phyloP scores from a whole-genome alignment of 1,140 invertebrate species.

The Nomia melanderi region DNA sequence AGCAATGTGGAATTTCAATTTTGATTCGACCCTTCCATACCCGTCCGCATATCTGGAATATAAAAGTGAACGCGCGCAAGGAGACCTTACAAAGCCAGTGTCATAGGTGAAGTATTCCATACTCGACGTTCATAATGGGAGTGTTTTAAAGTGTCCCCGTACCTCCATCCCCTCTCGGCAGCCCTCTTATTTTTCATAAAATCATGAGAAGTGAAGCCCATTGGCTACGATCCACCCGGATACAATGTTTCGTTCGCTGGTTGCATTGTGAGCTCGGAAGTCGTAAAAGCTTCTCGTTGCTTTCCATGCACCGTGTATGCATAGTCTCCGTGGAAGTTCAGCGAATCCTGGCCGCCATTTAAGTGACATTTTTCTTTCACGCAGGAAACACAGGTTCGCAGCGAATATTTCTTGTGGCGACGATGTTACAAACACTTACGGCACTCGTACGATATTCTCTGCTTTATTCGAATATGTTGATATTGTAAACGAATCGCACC shows the following conservation, averaged over 20 bases:
- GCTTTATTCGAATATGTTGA: too few species aligned
- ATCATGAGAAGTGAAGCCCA: constrained; percentile 8
- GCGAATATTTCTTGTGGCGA: not conserved
- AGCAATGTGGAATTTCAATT: constrained; percentile 19
- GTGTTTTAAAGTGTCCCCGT: constrained; percentile 5
- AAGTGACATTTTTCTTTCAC: not conserved
- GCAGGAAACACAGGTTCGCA: not conserved
- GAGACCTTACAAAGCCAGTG: not conserved
- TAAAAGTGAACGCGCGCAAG: not conserved
- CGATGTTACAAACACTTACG: not conserved
- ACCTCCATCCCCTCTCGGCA: too few species aligned
- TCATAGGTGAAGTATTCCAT: not conserved
- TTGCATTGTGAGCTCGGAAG: not conserved
- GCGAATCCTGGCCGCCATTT: not conserved
- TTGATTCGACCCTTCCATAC: constrained; percentile 2
- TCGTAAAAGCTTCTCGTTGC: constrained; percentile 7
- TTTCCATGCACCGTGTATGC: too few species aligned
- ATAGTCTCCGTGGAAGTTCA: not conserved
- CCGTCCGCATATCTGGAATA: too few species aligned
- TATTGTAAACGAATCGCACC: too few species aligned
- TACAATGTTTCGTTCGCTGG: not conserved
- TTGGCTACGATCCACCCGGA: not conserved
- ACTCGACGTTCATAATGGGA: not conserved
- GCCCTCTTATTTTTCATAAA: constrained; percentile 19
- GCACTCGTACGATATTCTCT: not conserved